Evolutionary conservation across 2,888 invertebrate species (phyloP).

Genomic region (Vandiemenella viatica): DNA sequence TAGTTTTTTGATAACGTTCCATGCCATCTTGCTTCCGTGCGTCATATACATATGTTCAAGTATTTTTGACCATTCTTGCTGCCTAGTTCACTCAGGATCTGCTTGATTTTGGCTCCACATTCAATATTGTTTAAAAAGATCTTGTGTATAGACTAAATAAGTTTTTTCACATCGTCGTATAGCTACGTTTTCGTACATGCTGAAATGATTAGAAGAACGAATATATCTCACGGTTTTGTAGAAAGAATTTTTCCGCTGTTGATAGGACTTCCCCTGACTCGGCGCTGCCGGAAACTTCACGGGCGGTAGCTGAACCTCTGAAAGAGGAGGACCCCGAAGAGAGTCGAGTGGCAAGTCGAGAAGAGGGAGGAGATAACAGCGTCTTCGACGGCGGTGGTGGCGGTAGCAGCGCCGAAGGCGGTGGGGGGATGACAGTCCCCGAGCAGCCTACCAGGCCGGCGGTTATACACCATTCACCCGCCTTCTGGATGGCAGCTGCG

Average conservation of each 20-base stretch:
- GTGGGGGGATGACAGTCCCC: slow-evolving; percentile 6
- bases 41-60: no score
- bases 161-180: no score
- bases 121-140: no score
- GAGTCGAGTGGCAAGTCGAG: slow-evolving; percentile 3
- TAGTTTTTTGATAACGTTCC: no score
- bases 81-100: no score
- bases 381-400: slow-evolving; percentile 25
- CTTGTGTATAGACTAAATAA: no score
- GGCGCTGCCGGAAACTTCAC: slow-evolving; percentile 17
- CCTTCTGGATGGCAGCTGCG: slow-evolving; percentile 17
- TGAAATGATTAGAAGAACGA: neutral
- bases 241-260: neutral
- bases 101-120: no score
- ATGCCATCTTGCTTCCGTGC: no score
- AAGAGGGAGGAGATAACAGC: slow-evolving; percentile 23
- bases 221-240: neutral
- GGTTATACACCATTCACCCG: slow-evolving; percentile 13
- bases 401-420: slow-evolving; percentile 13
- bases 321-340: slow-evolving; percentile 6
- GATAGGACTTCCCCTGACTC: slow-evolving; percentile 32
- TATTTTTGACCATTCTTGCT: no score
- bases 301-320: slow-evolving; percentile 1
- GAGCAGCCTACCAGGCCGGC: neutral
- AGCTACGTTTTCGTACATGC: no score